Evolutionary conservation across 2,797 vertebrate genomes (phyloP).

Genomic region (Artibeus jamaicensis): DNA sequence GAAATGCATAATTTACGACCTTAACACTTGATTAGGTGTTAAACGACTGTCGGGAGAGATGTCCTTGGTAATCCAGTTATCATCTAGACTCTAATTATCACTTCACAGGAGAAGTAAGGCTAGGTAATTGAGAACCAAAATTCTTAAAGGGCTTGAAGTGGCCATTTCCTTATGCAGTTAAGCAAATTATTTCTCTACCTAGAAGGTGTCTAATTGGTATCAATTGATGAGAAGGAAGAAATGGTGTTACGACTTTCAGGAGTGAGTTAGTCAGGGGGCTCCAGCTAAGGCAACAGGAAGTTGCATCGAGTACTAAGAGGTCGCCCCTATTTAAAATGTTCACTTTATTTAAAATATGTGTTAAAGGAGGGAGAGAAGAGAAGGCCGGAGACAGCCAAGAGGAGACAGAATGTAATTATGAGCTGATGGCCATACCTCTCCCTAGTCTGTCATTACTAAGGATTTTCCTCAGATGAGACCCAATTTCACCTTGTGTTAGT

Average conservation of each 20-base stretch:
- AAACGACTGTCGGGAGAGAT: conserved; percentile 76
- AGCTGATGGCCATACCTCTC: conserved; percentile 44
- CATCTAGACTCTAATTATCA: conserved; percentile 79
- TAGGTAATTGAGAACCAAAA: conserved; percentile 70
- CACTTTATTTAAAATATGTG: conserved; percentile 27
- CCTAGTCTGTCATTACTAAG: conserved; percentile 48
- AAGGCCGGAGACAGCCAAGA: conserved; percentile 56
- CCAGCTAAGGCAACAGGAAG: neutral
- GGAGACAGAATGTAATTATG: conserved; percentile 68
- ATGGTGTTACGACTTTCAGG: neutral
- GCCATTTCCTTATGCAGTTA: conserved; percentile 73
- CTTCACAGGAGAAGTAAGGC: conserved; percentile 72
- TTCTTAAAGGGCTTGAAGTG: conserved; percentile 75
- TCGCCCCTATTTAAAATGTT: neutral
- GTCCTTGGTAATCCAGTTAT: conserved; percentile 80
- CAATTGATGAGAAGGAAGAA: conserved; percentile 63
- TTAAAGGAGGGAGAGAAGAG: conserved; percentile 4
- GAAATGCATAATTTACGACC: conserved; percentile 79
- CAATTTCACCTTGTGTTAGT: conserved; percentile 58
- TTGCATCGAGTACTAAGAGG: neutral
- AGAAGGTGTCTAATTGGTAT: conserved; percentile 52
- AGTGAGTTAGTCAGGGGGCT: neutral
- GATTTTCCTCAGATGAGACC: conserved; percentile 56
- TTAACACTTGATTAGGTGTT: conserved; percentile 80
- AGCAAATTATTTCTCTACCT: conserved; percentile 73